Base-by-base conservation (phyloP, 1,140 invertebrate genomes). In the Sitophilus oryzae region DNA sequence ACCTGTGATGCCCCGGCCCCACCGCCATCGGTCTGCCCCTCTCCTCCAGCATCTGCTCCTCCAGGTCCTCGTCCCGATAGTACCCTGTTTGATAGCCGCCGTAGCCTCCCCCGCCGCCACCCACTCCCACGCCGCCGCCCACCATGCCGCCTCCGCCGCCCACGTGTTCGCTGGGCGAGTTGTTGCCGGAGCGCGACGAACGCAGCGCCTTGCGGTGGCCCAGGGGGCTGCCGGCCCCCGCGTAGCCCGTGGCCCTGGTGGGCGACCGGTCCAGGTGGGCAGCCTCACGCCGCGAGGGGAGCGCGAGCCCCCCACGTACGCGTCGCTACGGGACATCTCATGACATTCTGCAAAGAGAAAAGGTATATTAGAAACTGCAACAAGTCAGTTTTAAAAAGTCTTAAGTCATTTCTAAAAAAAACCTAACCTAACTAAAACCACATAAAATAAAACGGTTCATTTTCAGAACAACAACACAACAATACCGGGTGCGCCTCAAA, bases 201-300 rank as follows among this genome's bases (percentile, higher is more conserved):
- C 76, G 71, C 46, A 66, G 40, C 16, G 59, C 60, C 65, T 78
- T 80, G 19, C 74, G 74, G n/a, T n/a, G n/a, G 62, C 72, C 72
- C 36, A 70, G 77, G 54, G 82, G 81, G 74, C 78, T 83, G 59
- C 77, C 77, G n/a, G n/a, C n/a, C 67, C 78, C 80, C 50, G 72
- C 71, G 62, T 81, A 82, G n/a, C n/a, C n/a, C n/a, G n/a, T n/a
- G 73, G 84, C 85, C 62, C 84, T 74, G 61, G 83, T 86, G 64
- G 88, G 88, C 69, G 86, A 89, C 62, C 87, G 83, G 80, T 91
- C 88, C 67, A 89, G 66, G 87, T 89, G 66, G 87, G 87, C 71
- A 90, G 77, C 68, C 84, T 76, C 62, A 77, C 74, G 71, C 80
- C 79, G 57, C 81, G 69, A 47, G 81, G 80, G 55, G 81, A 82